phyloP scores from a whole-genome alignment of 2,888 invertebrate species.

The Taphrorychus bicolor region DNA sequence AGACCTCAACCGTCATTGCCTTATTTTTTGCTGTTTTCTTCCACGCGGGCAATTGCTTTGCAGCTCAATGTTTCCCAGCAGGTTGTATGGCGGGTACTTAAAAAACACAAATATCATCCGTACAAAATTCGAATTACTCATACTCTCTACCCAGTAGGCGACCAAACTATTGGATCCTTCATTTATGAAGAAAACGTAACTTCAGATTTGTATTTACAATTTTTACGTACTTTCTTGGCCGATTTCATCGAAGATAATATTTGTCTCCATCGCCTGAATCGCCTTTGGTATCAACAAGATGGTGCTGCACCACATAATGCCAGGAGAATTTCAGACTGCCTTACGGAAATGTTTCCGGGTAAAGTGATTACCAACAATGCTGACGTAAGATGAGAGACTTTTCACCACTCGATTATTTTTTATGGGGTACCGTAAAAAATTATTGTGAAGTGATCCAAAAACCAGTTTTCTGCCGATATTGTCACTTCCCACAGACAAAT shows the following conservation, averaged over 20 bases:
- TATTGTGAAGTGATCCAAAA: too few species aligned
- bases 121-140: too few species aligned
- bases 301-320: background rate
- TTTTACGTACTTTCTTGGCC: background rate
- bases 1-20: too few species aligned
- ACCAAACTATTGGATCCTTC: too few species aligned
- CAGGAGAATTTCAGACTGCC: background rate
- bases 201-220: background rate
- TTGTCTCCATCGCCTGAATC: background rate
- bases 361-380: background rate
- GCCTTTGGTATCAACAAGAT: conserved; percentile 4
- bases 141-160: too few species aligned
- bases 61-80: too few species aligned
- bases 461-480: too few species aligned
- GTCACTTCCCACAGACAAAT: too few species aligned
- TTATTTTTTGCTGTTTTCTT: too few species aligned
- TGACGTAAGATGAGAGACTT: background rate
- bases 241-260: background rate
- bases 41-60: too few species aligned
- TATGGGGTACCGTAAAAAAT: background rate
- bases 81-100: too few species aligned
- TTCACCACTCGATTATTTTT: background rate
- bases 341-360: background rate
- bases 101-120: too few species aligned
- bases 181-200: background rate